These are phyloP conservation scores for Vicugna pacos DNA, from an alignment of 2,113 vertebrate genomes.

Conservation along the genomic window DNA sequence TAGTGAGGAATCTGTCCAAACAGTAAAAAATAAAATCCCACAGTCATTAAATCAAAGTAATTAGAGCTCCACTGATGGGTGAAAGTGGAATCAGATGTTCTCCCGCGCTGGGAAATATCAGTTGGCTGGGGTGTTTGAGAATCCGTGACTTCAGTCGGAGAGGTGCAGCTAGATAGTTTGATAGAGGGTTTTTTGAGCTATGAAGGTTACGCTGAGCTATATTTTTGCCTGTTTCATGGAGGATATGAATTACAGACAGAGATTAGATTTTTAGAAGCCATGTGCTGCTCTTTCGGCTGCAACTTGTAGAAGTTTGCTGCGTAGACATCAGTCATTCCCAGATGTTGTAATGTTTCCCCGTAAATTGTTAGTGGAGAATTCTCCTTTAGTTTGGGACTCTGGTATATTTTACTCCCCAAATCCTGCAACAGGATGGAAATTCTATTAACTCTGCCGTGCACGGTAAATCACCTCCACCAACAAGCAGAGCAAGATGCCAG, in stretches of 20 bases:
- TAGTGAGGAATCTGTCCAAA: slow-evolving; percentile 58
- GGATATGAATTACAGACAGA: background rate
- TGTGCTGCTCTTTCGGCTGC: background rate
- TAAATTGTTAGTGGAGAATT: background rate
- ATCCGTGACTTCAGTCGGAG: background rate
- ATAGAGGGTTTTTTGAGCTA: background rate
- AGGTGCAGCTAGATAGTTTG: background rate
- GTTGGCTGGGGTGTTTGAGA: background rate
- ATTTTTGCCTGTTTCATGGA: background rate
- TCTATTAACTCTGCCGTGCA: background rate
- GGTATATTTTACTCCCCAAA: background rate
- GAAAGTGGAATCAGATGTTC: slow-evolving; percentile 52
- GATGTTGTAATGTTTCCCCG: background rate
- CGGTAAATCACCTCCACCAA: background rate
- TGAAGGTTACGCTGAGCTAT: background rate
- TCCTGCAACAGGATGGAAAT: background rate
- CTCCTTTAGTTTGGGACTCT: background rate
- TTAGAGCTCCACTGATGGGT: slow-evolving; percentile 59
- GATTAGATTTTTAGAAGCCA: background rate
- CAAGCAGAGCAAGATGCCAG: background rate
- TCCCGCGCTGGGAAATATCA: background rate
- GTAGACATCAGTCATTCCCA: background rate
- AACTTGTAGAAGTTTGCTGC: background rate
- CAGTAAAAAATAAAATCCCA: slow-evolving; percentile 59
- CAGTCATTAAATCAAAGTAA: slow-evolving; percentile 66